Conservation (phyloP, 2,888 invertebrate species). For the Clistopyga incitator region DNA sequence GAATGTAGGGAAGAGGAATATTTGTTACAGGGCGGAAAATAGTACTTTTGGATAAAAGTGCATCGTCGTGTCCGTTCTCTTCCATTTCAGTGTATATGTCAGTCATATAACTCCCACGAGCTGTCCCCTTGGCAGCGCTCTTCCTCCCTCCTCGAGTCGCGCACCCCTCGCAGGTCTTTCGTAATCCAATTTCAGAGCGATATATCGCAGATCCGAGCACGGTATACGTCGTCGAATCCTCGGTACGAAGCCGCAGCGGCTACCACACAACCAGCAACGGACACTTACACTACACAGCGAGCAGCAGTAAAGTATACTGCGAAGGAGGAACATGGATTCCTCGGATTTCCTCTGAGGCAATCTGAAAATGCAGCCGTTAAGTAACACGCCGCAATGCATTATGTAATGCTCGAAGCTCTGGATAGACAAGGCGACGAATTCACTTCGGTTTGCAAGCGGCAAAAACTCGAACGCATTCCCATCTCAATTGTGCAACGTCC, state of each 20-base stretch:
- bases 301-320: slow-evolving; percentile 10
- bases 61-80: slow-evolving; percentile 6
- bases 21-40: background rate
- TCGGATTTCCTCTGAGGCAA: slow-evolving; percentile 41
- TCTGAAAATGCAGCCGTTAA: slow-evolving; percentile 63
- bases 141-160: background rate
- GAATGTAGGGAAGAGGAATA: background rate
- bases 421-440: background rate
- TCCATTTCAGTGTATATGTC: slow-evolving; percentile 6
- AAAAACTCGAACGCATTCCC: background rate
- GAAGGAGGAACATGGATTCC: background rate
- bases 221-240: slow-evolving; percentile 44
- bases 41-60: slow-evolving; percentile 19
- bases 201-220: slow-evolving; percentile 54
- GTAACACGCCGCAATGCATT: slow-evolving; percentile 62
- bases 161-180: slow-evolving; percentile 29
- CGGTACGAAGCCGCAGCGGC: slow-evolving; percentile 29
- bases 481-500: background rate
- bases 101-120: slow-evolving; percentile 45
- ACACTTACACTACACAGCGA: slow-evolving; percentile 6
- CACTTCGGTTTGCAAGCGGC: background rate
- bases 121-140: slow-evolving; percentile 3
- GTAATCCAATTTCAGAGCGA: slow-evolving; percentile 54
- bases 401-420: slow-evolving; percentile 40
- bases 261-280: slow-evolving; percentile 3